phyloP scores from a whole-genome alignment of 2,797 vertebrate species.

The Channallabes apus region DNA sequence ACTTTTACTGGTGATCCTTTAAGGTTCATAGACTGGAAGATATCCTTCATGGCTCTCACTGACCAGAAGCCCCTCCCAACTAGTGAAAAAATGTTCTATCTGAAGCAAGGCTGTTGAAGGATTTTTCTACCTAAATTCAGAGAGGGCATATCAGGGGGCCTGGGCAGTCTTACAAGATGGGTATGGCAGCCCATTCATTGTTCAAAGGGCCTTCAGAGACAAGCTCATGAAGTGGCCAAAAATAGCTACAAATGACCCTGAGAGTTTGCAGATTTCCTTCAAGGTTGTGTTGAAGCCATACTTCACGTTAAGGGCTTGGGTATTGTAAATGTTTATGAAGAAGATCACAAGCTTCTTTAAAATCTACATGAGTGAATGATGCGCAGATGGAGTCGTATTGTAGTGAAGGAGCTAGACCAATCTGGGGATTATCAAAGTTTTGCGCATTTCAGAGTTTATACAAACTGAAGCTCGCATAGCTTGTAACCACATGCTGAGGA shows the following conservation, averaged over 20 bases:
- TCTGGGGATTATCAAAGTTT: too few species aligned
- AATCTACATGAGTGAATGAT: slow-evolving; percentile 12
- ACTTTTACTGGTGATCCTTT: too few species aligned
- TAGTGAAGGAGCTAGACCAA: too few species aligned
- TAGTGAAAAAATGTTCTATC: too few species aligned
- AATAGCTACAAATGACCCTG: slow-evolving; percentile 5
- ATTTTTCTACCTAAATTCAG: slow-evolving; percentile 40
- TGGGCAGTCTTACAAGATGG: slow-evolving; percentile 36
- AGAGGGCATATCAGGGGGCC: slow-evolving; percentile 29
- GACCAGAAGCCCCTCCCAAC: too few species aligned
- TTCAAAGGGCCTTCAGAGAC: slow-evolving; percentile 48
- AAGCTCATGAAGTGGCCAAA: slow-evolving; percentile 53
- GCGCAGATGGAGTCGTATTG: background rate
- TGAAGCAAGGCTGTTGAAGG: slow-evolving; percentile 48
- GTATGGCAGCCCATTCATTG: slow-evolving; percentile 38
- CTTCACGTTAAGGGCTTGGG: background rate
- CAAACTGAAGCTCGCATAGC: too few species aligned
- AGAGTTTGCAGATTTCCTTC: slow-evolving; percentile 8
- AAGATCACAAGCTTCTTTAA: slow-evolving; percentile 12
- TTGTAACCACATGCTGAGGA: background rate
- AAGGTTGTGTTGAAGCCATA: background rate
- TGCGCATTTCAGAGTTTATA: too few species aligned
- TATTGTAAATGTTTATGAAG: slow-evolving; percentile 4
- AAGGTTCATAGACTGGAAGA: too few species aligned
- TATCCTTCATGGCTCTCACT: too few species aligned